A percentile compares a stretch with the other conserved stretches of the same genome.
Conservation (phyloP, 2,113 vertebrate species). For the Cisticola juncidis region DNA sequence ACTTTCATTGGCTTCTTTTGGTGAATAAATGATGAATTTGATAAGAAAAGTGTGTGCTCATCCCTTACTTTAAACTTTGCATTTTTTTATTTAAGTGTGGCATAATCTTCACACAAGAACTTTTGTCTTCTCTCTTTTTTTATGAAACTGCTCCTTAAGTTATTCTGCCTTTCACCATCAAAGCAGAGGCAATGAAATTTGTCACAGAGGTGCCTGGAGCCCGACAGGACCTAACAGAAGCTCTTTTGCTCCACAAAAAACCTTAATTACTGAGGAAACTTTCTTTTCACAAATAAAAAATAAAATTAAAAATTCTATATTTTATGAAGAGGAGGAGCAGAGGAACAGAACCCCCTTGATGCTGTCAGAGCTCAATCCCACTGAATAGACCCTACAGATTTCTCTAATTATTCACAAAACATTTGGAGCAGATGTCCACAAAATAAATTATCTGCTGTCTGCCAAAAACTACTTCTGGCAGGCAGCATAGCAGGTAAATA, state of each 20-base stretch:
- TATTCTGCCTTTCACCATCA: not conserved
- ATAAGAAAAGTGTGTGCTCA: not conserved
- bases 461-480: constrained; percentile 50
- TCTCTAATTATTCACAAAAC: constrained; percentile 45
- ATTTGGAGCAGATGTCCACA: constrained; percentile 57
- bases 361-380: not conserved
- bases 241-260: not conserved
- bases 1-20: not conserved
- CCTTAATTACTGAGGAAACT: not conserved
- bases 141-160: not conserved
- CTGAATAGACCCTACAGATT: constrained; percentile 15
- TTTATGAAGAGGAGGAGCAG: not conserved
- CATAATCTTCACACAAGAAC: not conserved
- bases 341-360: not conserved
- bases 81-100: not conserved
- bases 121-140: not conserved
- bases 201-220: not conserved
- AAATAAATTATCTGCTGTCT: constrained; percentile 58
- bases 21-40: not conserved
- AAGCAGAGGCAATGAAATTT: not conserved
- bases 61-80: not conserved
- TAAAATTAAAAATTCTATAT: not conserved
- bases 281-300: not conserved
- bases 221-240: not conserved
- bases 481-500: constrained; percentile 47